Conservation (phyloP, 2,113 vertebrate species). For the Grammomys dolichurus region DNA sequence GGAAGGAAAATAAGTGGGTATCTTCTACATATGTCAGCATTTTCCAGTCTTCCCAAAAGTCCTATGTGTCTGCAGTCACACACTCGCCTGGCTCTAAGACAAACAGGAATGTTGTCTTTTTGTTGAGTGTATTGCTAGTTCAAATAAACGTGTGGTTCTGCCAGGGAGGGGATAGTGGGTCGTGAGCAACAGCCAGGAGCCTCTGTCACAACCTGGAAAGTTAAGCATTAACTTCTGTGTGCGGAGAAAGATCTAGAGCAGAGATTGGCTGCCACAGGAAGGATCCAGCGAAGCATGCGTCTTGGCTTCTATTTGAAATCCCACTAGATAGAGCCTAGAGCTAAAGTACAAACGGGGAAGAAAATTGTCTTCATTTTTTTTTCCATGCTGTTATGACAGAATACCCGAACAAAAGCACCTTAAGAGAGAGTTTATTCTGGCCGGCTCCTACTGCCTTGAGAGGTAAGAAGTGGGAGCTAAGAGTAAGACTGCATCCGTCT, state of each 20-base stretch:
- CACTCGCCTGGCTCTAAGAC: not conserved
- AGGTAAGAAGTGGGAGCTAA: not conserved
- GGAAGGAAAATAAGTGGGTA: not conserved
- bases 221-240: not conserved
- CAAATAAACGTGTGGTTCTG: not conserved
- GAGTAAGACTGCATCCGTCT: too few species aligned
- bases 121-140: not conserved
- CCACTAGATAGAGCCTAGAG: not conserved
- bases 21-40: not conserved
- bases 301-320: constrained; percentile 19
- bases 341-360: not conserved
- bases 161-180: not conserved
- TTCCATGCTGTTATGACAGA: not conserved
- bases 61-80: not conserved
- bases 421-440: not conserved
- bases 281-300: not conserved
- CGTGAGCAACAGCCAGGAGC: not conserved
- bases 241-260: not conserved
- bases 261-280: not conserved
- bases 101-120: constrained; percentile 5
- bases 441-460: not conserved
- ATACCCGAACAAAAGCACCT: not conserved
- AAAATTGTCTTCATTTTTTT: not conserved
- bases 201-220: not conserved
- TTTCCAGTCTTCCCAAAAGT: not conserved